phyloP scores from a whole-genome alignment of 2,888 invertebrate species.

The Arrhopalites spinosus region DNA sequence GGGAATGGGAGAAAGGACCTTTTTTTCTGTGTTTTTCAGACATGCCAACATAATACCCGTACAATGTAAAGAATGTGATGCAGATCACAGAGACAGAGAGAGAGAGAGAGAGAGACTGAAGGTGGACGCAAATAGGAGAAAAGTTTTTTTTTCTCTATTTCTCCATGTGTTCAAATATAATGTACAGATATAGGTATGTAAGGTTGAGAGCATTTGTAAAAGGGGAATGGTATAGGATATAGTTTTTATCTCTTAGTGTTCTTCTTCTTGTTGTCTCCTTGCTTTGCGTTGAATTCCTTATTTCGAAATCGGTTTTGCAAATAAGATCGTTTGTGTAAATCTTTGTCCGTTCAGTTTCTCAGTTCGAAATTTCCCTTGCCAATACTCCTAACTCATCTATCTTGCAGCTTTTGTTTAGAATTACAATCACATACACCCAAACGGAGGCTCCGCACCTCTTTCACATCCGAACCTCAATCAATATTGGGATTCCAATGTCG shows the following conservation, averaged over 20 bases:
- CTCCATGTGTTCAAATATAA: too few species aligned
- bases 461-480: slow-evolving; percentile 39
- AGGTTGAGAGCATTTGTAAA: slow-evolving; percentile 40
- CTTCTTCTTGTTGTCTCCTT: slow-evolving; percentile 35
- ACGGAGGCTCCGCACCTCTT: slow-evolving; percentile 17
- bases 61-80: slow-evolving; percentile 25
- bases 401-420: slow-evolving; percentile 55
- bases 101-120: slow-evolving; percentile 26
- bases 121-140: slow-evolving; percentile 45
- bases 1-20: not conserved
- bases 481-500: slow-evolving; percentile 44
- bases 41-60: slow-evolving; percentile 20
- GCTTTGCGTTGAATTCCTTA: slow-evolving; percentile 49
- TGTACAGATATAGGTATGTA: too few species aligned
- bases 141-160: slow-evolving; percentile 39
- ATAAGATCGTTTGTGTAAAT: slow-evolving; percentile 47
- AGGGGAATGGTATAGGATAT: slow-evolving; percentile 30
- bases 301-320: slow-evolving; percentile 53
- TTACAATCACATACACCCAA: slow-evolving; percentile 47
- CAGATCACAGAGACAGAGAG: slow-evolving; percentile 21
- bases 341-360: slow-evolving; percentile 40
- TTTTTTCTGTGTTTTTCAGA: not conserved
- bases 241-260: slow-evolving; percentile 37
- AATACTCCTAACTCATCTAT: slow-evolving; percentile 55
- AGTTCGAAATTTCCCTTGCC: slow-evolving; percentile 54